Evolutionary conservation across 64 coral and sea anemone species (phyloP).

Genomic region (Actinia equina): DNA sequence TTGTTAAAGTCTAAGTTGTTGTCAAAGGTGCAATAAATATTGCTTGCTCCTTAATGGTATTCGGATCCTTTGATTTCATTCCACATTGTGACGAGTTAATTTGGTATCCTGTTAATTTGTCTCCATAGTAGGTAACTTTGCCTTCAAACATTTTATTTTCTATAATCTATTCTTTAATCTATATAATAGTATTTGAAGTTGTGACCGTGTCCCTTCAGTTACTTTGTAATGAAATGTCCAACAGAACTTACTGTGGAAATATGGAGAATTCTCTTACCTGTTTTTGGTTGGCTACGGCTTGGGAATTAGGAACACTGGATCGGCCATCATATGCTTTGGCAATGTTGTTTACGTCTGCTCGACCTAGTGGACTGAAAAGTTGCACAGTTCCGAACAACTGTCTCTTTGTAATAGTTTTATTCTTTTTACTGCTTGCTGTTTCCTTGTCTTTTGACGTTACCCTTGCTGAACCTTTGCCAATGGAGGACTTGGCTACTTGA

Average conservation of each 20-base stretch:
- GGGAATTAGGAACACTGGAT: constrained; percentile 22
- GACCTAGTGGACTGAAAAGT: constrained; percentile 38
- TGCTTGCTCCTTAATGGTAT: too few species aligned
- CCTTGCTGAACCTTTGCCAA: constrained; percentile 13
- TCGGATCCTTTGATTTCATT: too few species aligned
- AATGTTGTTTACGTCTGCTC: constrained; percentile 6
- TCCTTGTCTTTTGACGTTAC: background rate
- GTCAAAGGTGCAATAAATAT: too few species aligned
- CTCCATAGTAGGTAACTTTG: too few species aligned
- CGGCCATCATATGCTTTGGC: constrained; percentile 11
- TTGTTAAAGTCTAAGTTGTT: too few species aligned
- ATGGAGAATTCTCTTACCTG: background rate
- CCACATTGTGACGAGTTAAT: too few species aligned
- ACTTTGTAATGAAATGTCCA: background rate
- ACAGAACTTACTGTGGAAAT: background rate
- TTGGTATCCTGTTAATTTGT: too few species aligned
- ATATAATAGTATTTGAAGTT: too few species aligned
- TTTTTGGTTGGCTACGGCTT: background rate
- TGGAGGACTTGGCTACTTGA: constrained; percentile 32
- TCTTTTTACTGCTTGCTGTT: background rate
- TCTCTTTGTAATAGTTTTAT: constrained; percentile 17
- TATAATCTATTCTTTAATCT: too few species aligned
- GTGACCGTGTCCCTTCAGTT: background rate
- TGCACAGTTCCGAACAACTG: constrained; percentile 58
- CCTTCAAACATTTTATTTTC: too few species aligned